A percentile compares a stretch with the other conserved stretches of the same genome.
Evolutionary conservation across 2,113 vertebrate species (phyloP).

Genomic region (Salminus brasiliensis): DNA sequence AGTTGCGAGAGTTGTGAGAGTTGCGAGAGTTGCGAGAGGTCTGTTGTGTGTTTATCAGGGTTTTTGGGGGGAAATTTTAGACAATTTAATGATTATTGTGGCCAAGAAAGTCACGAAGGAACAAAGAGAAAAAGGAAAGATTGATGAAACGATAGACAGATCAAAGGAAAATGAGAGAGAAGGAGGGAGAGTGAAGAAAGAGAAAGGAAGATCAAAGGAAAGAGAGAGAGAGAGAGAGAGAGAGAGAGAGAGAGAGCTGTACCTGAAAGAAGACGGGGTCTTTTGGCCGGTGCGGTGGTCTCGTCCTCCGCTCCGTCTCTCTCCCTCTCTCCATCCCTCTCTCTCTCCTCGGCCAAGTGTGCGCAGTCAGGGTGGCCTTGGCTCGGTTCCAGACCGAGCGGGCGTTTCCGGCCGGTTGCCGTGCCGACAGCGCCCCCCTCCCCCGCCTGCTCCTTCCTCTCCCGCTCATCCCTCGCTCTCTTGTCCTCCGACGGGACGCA

Average conservation of each 20-base stretch:
- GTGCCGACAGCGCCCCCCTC: slow-evolving; percentile 59
- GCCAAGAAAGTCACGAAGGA: neutral
- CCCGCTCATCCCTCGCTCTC: slow-evolving; percentile 29
- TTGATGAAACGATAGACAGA: neutral
- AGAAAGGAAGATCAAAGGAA: neutral
- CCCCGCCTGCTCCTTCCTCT: slow-evolving; percentile 33
- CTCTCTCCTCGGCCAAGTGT: slow-evolving; percentile 68
- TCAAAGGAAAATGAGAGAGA: neutral
- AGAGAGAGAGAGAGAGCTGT: neutral
- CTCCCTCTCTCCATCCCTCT: slow-evolving; percentile 67
- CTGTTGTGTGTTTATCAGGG: no score
- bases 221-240: neutral
- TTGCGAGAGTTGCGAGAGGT: no score
- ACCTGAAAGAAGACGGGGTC: slow-evolving; percentile 66
- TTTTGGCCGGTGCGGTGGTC: slow-evolving; percentile 76
- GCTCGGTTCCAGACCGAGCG: slow-evolving; percentile 73
- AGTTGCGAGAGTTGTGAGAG: no score
- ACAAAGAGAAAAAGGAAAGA: neutral
- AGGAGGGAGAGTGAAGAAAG: neutral
- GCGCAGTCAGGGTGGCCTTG: slow-evolving; percentile 73
- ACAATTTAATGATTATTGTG: neutral
- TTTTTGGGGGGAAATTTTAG: no score
- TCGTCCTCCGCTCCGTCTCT: slow-evolving; percentile 70
- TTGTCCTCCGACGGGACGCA: slow-evolving; percentile 30
- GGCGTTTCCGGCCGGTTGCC: slow-evolving; percentile 79